Percentiles rank a stretch among this genome's conserved stretches.
Conservation (phyloP, 2,797 vertebrate species). For the Tarsius wallacei region DNA sequence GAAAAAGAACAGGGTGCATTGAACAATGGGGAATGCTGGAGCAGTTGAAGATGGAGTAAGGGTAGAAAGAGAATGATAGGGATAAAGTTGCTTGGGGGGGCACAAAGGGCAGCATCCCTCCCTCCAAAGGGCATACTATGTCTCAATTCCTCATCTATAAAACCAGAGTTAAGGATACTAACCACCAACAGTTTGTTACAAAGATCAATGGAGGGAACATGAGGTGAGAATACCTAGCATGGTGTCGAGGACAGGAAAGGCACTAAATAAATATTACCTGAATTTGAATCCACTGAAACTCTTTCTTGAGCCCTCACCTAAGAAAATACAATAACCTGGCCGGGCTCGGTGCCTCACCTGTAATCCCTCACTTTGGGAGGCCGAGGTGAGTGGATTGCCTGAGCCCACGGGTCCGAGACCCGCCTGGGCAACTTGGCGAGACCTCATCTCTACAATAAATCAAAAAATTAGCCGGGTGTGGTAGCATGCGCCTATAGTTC, state of each 20-base stretch:
- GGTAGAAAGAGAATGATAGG: not conserved
- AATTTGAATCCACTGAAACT: not conserved
- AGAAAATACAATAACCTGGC: conserved; percentile 45
- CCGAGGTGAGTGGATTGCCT: too few species aligned
- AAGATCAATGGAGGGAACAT: not conserved
- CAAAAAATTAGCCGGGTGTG: too few species aligned
- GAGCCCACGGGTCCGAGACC: too few species aligned
- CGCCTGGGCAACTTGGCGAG: too few species aligned
- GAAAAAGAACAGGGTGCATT: not conserved
- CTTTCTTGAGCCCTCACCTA: not conserved
- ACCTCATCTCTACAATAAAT: too few species aligned
- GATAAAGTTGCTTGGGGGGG: not conserved
- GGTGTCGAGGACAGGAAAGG: not conserved
- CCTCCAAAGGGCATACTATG: not conserved
- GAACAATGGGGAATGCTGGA: not conserved
- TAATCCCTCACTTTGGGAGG: too few species aligned
- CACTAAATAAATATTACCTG: not conserved
- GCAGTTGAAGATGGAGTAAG: not conserved
- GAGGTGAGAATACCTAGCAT: not conserved
- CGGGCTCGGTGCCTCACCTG: too few species aligned
- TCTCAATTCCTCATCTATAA: not conserved
- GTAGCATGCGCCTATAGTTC: too few species aligned
- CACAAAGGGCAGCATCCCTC: not conserved
- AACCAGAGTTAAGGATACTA: not conserved
- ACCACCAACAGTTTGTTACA: not conserved